These are phyloP conservation scores for Lophura nycthemera DNA, from an alignment of 2,113 vertebrate species.

Conservation along the genomic window DNA sequence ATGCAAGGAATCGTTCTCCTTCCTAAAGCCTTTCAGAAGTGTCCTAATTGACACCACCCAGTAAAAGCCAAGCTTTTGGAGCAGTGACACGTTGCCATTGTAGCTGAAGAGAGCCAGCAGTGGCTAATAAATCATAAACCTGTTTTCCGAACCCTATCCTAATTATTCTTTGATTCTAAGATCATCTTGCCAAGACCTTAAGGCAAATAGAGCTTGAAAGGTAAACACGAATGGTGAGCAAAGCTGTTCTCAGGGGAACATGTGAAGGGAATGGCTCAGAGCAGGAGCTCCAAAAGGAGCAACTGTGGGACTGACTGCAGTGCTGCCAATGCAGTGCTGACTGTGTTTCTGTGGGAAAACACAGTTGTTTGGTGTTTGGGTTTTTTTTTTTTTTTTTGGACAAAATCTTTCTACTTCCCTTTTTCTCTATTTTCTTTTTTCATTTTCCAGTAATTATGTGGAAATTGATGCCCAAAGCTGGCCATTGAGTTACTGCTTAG, in stretches of 20 bases:
- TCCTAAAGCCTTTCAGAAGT: background rate
- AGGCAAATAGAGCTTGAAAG: background rate
- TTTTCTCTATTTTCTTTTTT: background rate
- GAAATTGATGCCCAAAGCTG: background rate
- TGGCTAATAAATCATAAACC: background rate
- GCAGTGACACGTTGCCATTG: background rate
- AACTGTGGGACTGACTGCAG: background rate
- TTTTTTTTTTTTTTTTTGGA: background rate
- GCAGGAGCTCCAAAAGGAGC: background rate
- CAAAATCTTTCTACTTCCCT: background rate
- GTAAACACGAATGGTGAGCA: background rate
- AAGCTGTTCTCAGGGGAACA: background rate
- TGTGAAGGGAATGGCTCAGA: accelerated
- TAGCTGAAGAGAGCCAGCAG: background rate
- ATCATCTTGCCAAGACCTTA: background rate
- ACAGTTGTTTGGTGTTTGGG: background rate
- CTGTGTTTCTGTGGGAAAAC: background rate
- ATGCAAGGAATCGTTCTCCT: background rate
- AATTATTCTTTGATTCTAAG: background rate
- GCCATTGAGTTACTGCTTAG: background rate
- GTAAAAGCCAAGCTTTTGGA: background rate
- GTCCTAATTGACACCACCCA: background rate
- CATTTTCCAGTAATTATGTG: background rate
- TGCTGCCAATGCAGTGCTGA: background rate
- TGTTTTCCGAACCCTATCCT: background rate